Percentiles rank a stretch among this genome's conserved stretches.
phyloP scores from a whole-genome alignment of 35 echinoderm and acorn worm genomes.

The Stichopus chloronotus region DNA sequence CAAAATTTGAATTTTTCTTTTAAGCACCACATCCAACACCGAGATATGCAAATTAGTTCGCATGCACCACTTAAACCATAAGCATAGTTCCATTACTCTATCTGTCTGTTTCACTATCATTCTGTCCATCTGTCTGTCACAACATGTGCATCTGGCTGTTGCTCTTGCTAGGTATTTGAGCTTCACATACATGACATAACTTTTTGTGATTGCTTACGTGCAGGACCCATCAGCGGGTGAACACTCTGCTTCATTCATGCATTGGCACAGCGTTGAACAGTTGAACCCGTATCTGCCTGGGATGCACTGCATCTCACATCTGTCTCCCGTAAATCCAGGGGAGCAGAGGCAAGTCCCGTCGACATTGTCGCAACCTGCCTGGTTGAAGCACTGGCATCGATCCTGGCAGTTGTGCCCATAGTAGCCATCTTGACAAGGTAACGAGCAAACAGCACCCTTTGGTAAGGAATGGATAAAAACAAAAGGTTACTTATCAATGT shows the following conservation, averaged over 20 bases:
- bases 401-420: constrained; percentile 73
- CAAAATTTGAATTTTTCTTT: too few relatives aligned
- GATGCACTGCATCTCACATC: constrained; percentile 74
- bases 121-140: too few relatives aligned
- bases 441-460: constrained; percentile 81
- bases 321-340: constrained; percentile 75
- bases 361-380: constrained; percentile 67
- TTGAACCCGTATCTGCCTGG: constrained; percentile 70
- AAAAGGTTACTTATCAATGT: background rate
- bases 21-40: too few relatives aligned
- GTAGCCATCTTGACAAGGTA: constrained; percentile 44
- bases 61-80: too few relatives aligned
- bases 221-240: constrained; percentile 81
- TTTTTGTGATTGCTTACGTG: constrained; percentile 56
- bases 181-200: too few relatives aligned
- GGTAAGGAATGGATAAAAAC: background rate
- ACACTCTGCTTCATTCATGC: constrained; percentile 81
- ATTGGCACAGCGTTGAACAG: constrained; percentile 72
- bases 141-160: too few relatives aligned
- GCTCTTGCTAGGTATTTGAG: too few relatives aligned
- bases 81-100: too few relatives aligned
- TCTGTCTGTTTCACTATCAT: too few relatives aligned
- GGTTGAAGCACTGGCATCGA: constrained; percentile 78
- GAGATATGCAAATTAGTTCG: too few relatives aligned
- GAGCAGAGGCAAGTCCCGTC: constrained; percentile 74